These are phyloP conservation scores for Drosophila anomalata DNA, from an alignment of 2,888 invertebrate species.

Conservation along the genomic window DNA sequence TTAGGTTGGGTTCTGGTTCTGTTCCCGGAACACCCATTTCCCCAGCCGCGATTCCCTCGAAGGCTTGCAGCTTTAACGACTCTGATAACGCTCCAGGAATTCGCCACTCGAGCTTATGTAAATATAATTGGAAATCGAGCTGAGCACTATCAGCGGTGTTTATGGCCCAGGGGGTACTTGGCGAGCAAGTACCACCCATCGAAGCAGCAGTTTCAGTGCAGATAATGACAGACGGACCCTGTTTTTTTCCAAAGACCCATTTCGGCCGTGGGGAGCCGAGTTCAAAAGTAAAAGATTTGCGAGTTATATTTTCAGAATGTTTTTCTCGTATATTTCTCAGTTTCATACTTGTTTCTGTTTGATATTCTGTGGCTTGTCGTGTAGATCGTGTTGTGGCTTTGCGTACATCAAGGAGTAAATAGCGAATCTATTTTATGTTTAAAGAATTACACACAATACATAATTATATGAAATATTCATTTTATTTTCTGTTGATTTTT, in stretches of 20 bases:
- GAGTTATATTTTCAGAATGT: slow-evolving; percentile 49
- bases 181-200: background rate
- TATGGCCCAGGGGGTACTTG: background rate
- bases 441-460: slow-evolving; percentile 52
- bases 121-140: slow-evolving; percentile 25
- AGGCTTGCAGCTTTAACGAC: slow-evolving; percentile 2
- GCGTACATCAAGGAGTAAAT: slow-evolving; percentile 41
- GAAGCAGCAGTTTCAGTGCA: too few species aligned
- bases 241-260: background rate
- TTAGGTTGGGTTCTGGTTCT: background rate
- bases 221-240: background rate
- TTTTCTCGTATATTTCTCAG: slow-evolving; percentile 41
- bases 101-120: slow-evolving; percentile 14
- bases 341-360: slow-evolving; percentile 35
- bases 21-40: background rate
- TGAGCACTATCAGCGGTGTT: slow-evolving; percentile 7
- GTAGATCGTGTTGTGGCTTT: slow-evolving; percentile 22
- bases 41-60: background rate
- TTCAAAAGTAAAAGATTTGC: slow-evolving; percentile 25
- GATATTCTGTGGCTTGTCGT: slow-evolving; percentile 41
- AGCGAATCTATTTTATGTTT: slow-evolving; percentile 51
- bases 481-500: slow-evolving; percentile 32
- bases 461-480: slow-evolving; percentile 55
- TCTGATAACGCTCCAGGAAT: slow-evolving; percentile 14
- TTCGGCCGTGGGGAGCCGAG: background rate